phyloP scores from a whole-genome alignment of 2,797 vertebrate species.

The Australoheros facetus region DNA sequence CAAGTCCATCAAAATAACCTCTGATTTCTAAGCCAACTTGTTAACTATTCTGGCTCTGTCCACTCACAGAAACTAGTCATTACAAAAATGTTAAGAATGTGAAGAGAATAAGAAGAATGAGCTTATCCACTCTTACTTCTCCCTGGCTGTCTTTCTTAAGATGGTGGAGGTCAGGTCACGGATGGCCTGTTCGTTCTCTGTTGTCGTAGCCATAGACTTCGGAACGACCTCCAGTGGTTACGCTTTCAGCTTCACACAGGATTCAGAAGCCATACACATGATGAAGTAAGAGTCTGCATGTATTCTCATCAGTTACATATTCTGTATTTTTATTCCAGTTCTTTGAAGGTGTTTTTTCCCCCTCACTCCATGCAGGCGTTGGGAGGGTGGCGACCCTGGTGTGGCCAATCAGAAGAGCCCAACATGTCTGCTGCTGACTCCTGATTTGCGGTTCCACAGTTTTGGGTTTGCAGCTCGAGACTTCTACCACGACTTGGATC shows the following conservation, averaged over 20 bases:
- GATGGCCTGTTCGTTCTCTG: constrained; percentile 81
- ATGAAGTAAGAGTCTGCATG: constrained; percentile 85
- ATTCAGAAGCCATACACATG: constrained; percentile 95
- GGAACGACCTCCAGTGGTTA: constrained; percentile 97
- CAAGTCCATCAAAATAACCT: neutral
- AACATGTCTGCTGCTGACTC: constrained; percentile 92
- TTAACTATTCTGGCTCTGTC: neutral
- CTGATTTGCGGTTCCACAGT: constrained; percentile 92
- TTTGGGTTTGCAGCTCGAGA: constrained; percentile 94
- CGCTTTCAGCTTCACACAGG: constrained; percentile 92
- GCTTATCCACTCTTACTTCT: neutral
- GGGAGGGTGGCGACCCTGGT: constrained; percentile 95
- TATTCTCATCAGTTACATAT: rapidly evolving
- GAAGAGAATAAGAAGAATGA: too few relatives aligned
- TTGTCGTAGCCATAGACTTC: constrained; percentile 97
- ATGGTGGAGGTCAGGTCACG: constrained; percentile 79
- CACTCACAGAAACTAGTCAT: neutral
- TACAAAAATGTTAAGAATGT: neutral
- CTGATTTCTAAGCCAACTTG: neutral
- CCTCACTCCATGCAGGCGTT: constrained; percentile 81
- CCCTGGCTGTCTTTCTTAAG: constrained; percentile 66
- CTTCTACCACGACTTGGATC: constrained; percentile 94
- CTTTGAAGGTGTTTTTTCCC: neutral
- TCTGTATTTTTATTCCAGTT: neutral
- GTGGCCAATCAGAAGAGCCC: constrained; percentile 98